phyloP scores from a whole-genome alignment of 37 sponge, comb jelly and placozoan genomes.

The Aplysina aerophoba region DNA sequence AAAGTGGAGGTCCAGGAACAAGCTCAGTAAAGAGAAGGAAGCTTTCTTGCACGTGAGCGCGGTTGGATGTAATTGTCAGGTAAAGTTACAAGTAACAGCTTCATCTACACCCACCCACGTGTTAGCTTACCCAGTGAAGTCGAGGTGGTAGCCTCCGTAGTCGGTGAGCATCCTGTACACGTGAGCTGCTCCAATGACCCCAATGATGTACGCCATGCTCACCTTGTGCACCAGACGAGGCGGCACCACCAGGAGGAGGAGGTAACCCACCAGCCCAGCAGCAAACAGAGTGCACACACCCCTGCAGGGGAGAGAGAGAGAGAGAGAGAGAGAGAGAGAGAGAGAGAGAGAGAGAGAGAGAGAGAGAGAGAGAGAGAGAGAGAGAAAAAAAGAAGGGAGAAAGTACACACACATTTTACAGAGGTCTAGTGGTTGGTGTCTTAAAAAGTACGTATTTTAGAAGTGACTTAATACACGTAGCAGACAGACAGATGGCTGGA shows the following conservation, averaged over 20 bases:
- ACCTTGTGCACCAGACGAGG: slow-evolving; percentile 40
- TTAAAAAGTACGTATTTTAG: too few relatives aligned
- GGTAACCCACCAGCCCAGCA: slow-evolving; percentile 32
- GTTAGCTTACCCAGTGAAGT: slow-evolving; percentile 69
- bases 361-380: not conserved
- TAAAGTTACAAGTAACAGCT: too few relatives aligned
- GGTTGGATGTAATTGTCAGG: too few relatives aligned
- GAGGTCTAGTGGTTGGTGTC: too few relatives aligned
- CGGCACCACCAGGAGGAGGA: slow-evolving; percentile 37
- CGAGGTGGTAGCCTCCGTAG: slow-evolving; percentile 76
- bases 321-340: not conserved
- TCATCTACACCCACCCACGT: too few relatives aligned
- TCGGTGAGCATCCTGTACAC: slow-evolving; percentile 70
- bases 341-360: slow-evolving; percentile 1
- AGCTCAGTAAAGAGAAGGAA: too few relatives aligned
- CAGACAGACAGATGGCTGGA: too few relatives aligned
- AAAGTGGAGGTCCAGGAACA: too few relatives aligned
- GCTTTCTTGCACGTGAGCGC: too few relatives aligned
- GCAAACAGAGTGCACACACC: slow-evolving; percentile 7
- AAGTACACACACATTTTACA: too few relatives aligned
- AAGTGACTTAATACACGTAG: too few relatives aligned
- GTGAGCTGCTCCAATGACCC: slow-evolving; percentile 54
- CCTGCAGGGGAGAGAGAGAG: not conserved
- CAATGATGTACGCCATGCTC: slow-evolving; percentile 62
- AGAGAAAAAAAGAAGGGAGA: not conserved